Base-by-base conservation (phyloP, 2,797 vertebrate genomes). In the Hoplostethus mediterraneus region DNA sequence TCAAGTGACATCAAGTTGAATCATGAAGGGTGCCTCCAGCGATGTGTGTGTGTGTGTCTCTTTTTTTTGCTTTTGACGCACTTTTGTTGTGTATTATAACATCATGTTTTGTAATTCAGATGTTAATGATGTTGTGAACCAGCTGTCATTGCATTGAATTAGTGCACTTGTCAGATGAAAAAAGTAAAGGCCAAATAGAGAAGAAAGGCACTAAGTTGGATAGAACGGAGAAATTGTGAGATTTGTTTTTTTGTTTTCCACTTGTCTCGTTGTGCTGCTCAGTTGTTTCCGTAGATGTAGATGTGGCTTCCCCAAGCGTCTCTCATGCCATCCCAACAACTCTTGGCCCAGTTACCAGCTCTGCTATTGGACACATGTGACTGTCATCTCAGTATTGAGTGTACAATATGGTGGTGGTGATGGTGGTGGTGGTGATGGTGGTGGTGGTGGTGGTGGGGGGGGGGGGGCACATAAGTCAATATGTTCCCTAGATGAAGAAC, bases 331-430 rank as follows among this genome's bases (percentile, higher is more conserved):
- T 63, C 30, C 53, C 55, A 21, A 59, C 57, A 14, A 70, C 56
- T 80, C 79, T 53, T 40, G 30, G 63, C 63, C 67, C 75, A 71
- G 61, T 66, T 75, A 66, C 80, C 63, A 74, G 62, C 58, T 30
- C 8, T 56, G 78, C 75, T 77, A 60, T 79, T 66, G 63, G 61
- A 82, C 71, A 76, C 73, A 82, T 77, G 77, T 77, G 82, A 87
- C 82, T 82, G 89, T 87, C 84, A 83, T 85, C 77, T 84, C 67
- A 9, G 58, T 40, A 63, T 40, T 38, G 66, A 77, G 73, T 76
- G 47, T 78, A 85, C 64, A 62, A 48, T 30, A 12, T 36, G 10
- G 48, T n/a, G 28, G 31, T 5, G 49, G 12, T 31, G 52, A 3
- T 28, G 28, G 28, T 28, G 28, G 28, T 28, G 28, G 28, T 28